Evolutionary conservation across 2,113 vertebrate species (phyloP).

Genomic region (Antidorcas marsupialis): DNA sequence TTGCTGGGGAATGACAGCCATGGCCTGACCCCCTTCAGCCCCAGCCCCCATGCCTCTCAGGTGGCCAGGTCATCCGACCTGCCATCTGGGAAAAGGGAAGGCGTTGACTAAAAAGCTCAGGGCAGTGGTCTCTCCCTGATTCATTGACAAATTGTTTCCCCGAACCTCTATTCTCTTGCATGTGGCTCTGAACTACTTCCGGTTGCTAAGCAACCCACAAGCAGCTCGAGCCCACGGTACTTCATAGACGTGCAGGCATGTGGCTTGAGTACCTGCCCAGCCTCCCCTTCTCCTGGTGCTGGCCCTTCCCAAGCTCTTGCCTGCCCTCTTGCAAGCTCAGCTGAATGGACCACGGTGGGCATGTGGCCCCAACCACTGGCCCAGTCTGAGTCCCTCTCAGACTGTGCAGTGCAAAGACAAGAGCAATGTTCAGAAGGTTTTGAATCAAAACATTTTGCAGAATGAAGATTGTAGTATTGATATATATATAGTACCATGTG

Average conservation of each 20-base stretch:
- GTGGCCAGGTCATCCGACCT: not conserved
- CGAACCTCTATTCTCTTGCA: conserved; percentile 14
- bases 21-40: not conserved
- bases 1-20: not conserved
- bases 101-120: not conserved
- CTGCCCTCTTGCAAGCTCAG: not conserved
- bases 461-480: not conserved
- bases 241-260: not conserved
- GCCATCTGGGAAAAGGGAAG: not conserved
- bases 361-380: not conserved
- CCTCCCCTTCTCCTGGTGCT: not conserved
- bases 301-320: not conserved
- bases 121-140: not conserved
- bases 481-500: not conserved
- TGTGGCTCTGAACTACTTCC: conserved; percentile 42
- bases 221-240: conserved; percentile 25
- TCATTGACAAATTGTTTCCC: conserved; percentile 43
- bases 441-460: not conserved
- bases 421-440: not conserved
- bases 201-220: conserved; percentile 67
- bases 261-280: not conserved
- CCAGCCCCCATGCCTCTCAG: not conserved
- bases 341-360: not conserved
- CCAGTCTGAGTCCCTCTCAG: not conserved
- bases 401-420: not conserved